These are phyloP conservation scores for Crotalus tigris DNA, from an alignment of 2,113 vertebrate species.

Conservation along the genomic window DNA sequence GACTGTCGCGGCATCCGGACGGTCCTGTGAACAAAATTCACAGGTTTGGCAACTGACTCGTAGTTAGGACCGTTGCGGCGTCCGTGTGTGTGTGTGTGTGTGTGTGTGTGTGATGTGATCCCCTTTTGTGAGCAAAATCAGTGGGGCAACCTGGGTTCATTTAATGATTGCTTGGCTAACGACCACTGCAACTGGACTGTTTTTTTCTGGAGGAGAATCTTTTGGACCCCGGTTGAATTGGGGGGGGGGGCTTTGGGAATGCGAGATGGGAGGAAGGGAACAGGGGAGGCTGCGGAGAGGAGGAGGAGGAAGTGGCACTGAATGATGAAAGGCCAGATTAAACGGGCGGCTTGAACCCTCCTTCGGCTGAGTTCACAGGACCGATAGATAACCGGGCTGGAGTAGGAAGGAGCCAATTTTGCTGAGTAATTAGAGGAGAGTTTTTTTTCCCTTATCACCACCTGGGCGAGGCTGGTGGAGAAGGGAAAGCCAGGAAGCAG, in stretches of 20 bases:
- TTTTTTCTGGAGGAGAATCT: no score
- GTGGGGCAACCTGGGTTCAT: no score
- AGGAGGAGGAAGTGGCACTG: accelerated
- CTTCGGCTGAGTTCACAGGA: not conserved
- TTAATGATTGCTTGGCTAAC: no score
- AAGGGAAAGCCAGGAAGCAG: not conserved
- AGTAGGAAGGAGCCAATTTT: not conserved
- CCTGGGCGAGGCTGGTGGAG: not conserved
- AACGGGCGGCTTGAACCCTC: not conserved
- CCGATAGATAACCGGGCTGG: not conserved
- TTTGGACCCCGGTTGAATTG: not conserved
- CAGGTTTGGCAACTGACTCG: no score
- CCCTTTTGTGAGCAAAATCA: no score
- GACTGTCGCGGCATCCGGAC: accelerated
- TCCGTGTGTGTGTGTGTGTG: no score
- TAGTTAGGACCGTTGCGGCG: no score
- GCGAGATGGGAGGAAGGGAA: not conserved
- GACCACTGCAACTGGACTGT: no score
- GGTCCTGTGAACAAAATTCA: no score
- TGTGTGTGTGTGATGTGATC: no score
- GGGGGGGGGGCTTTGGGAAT: not conserved
- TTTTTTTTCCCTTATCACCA: not conserved
- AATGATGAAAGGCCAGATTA: not conserved
- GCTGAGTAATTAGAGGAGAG: not conserved
- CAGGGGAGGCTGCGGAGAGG: not conserved